Percentiles rank a stretch among this genome's conserved stretches.
Evolutionary conservation across 2,113 vertebrate species (phyloP).

Genomic region (Siphamia tubifer): DNA sequence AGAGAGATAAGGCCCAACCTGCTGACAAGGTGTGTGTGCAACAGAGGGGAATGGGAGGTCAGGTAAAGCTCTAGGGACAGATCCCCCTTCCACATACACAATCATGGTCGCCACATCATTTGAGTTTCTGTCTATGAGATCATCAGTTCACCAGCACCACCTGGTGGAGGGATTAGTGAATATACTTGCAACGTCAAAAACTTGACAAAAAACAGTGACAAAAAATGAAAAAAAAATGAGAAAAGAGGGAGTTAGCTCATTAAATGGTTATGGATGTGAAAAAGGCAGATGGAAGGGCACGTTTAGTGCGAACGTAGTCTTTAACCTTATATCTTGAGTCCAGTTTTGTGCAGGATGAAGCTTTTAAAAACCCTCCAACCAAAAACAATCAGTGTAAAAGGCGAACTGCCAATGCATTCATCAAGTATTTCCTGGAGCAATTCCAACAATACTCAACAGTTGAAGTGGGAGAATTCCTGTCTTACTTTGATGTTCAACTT

Average conservation of each 20-base stretch:
- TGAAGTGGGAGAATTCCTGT: slow-evolving; percentile 32
- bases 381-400: slow-evolving; percentile 45
- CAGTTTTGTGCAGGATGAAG: slow-evolving; percentile 16
- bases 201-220: background rate
- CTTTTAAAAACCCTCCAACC: slow-evolving; percentile 6
- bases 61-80: slow-evolving; percentile 39
- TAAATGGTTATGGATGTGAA: background rate
- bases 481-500: slow-evolving; percentile 55
- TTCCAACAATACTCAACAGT: slow-evolving; percentile 55
- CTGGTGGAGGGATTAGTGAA: slow-evolving; percentile 45
- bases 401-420: slow-evolving; percentile 32
- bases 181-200: background rate
- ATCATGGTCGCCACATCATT: background rate
- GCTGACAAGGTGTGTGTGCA: slow-evolving; percentile 68
- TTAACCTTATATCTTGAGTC: background rate
- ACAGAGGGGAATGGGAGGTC: slow-evolving; percentile 57
- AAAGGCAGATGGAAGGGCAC: background rate
- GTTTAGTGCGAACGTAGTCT: background rate
- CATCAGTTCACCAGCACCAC: slow-evolving; percentile 27
- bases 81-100: background rate
- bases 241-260: background rate
- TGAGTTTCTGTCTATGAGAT: background rate
- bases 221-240: background rate
- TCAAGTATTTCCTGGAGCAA: slow-evolving; percentile 46
- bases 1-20: slow-evolving; percentile 62